Evolutionary conservation across 2,888 invertebrate species (phyloP), one percentile per base, ranked within the genome.

Genomic region (Leucophora obtusa): DNA sequence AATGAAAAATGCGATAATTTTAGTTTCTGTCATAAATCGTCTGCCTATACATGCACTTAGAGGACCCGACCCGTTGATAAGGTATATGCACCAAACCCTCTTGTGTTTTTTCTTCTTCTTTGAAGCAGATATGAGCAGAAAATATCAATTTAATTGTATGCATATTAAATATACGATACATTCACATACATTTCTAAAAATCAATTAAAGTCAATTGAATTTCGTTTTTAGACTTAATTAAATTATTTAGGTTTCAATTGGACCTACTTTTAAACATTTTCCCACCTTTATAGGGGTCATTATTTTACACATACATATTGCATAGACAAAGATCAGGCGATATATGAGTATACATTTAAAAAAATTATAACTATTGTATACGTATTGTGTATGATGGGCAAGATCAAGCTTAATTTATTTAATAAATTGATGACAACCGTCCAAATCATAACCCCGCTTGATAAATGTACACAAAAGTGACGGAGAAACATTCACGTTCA

Each of bases 221-320:
- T 72, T 53, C 18, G 33, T 68, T 80, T 33, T 51, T 53, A 54
- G 35, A 56, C 56, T 77, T 77, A 81, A 81, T 76, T 76, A 53
- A 80, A 72, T 81, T 28, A 28, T 28, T 28, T 76, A 77, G 35
- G 54, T 69, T 73, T 76, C 47, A 56, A 24, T 56, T 56, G 35
- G 1, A n/a, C n/a, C 38, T n/a, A n/a, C n/a, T 65, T 35, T 11
- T 9, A 68, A 72, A 69, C 18, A 54, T 14, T 60, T 81, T 77
- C 69, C 72, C 73, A 81, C 80, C 80, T 81, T 81, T 69, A 71
- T 70, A 70, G 70, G 69, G 79, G 76, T 47, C 73, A 51, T 51
- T 56, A 35, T 69, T 65, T 54, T 62, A 24, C 21, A 54, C 53
- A 8, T 43, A 21, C 43, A n/a, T 28, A 18, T 28, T 56, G 11